Evolutionary conservation across 2,888 invertebrate genomes (phyloP).

Genomic region (Machimus atricapillus): DNA sequence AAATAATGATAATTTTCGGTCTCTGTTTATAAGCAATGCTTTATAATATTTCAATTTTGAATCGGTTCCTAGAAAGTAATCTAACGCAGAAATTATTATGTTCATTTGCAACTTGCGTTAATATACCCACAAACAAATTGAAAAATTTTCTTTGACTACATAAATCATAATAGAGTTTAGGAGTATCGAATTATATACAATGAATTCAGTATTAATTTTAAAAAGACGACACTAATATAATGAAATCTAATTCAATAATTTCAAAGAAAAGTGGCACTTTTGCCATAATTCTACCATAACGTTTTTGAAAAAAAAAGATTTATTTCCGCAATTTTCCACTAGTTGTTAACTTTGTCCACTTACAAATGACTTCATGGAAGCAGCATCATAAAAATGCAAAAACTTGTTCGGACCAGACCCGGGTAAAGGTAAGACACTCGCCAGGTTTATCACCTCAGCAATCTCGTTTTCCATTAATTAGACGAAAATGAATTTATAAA

Average conservation of each 20-base stretch:
- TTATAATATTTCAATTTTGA: no score
- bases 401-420: neutral
- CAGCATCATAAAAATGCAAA: neutral
- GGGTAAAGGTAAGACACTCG: neutral
- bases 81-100: no score
- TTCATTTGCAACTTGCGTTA: no score
- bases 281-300: neutral
- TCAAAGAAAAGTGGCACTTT: neutral
- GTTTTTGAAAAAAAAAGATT: neutral
- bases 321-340: neutral
- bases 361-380: neutral
- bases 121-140: no score
- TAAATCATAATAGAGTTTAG: no score
- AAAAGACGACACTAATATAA: neutral
- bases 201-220: neutral
- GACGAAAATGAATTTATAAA: slow-evolving; percentile 20
- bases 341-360: neutral
- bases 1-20: no score
- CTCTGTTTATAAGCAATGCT: no score
- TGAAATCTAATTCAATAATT: neutral
- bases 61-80: no score
- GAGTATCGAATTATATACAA: no score
- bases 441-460: neutral
- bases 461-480: neutral
- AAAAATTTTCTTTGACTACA: no score